phyloP scores from a whole-genome alignment of 2,113 vertebrate genomes.

The Rafetus swinhoei region DNA sequence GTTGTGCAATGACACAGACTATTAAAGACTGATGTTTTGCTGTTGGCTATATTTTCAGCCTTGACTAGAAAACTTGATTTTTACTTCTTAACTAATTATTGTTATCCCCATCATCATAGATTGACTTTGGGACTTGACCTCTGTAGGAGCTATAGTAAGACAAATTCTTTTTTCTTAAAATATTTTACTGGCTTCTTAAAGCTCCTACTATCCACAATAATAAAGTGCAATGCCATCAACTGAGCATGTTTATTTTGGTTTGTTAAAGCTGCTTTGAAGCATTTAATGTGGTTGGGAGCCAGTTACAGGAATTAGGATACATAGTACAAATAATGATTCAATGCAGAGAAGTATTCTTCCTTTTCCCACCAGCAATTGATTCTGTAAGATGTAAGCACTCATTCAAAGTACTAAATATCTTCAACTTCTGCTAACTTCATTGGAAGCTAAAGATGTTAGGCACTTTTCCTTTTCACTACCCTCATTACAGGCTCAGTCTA shows the following conservation, averaged over 20 bases:
- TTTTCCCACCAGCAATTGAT: neutral
- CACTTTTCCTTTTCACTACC: neutral
- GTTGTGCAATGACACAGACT: neutral
- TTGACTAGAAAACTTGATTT: neutral
- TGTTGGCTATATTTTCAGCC: neutral
- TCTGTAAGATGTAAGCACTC: neutral
- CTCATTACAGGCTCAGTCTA: too few species aligned
- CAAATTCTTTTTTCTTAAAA: neutral
- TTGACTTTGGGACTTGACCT: neutral
- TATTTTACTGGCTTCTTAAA: neutral
- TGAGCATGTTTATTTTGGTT: neutral
- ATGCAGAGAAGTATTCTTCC: neutral
- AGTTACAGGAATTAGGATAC: fast-evolving
- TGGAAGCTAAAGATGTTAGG: neutral
- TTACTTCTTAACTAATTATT: neutral
- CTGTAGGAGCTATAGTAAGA: neutral
- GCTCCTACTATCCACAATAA: neutral
- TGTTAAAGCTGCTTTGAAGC: neutral
- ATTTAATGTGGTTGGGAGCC: neutral
- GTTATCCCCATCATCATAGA: neutral
- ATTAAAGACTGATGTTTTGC: neutral
- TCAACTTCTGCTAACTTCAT: neutral
- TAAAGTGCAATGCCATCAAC: fast-evolving
- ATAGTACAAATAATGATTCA: neutral
- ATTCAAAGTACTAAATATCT: neutral